Base-by-base conservation (phyloP, 2,888 invertebrate genomes). In the Zygothrica quintamaculata region DNA sequence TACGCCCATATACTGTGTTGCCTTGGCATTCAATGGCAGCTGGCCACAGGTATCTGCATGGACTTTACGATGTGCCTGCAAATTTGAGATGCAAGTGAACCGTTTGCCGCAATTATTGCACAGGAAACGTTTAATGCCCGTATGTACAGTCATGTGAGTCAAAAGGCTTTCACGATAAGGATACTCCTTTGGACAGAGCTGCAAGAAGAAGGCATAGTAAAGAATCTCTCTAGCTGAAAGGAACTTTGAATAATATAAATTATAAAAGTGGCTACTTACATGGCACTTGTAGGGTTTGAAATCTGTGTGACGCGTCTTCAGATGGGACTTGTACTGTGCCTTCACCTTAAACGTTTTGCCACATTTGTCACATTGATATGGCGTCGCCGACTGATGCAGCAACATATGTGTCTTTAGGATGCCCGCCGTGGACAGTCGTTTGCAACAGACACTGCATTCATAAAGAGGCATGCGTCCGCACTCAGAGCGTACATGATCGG, bases 61-160 rank as follows among this genome's bases (percentile, higher is more conserved):
- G 4, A 92, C 91, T 53, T 89, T 89, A n/a, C 91, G 90, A 85
- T 92, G 92, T 13, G 92, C 92, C 46, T 92, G 90, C 5, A 92
- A 86, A 82, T 92, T 92, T 0, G 92, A 92, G 48, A 92, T 90
- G 75, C 92, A 92, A 2, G 92, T 92, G 79, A 92, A 92, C 8
- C 92, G 89, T 59, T 90, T 90, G 33, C 92, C 92, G 69, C 92
- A 92, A 1, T 91, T 90, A 60, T 91, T 89, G 77, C 92, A 92
- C 16, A 91, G 79, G 72, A 92, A 92, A 2, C 92, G 92, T 59
- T 92, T 92, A 5, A 92, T 89, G 50, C 92, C 92, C 0, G 92
- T 92, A 65, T 92, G 92, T 3, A 92, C 80, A 1, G 92, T 91
- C 86, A 91, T 91, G 67, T 92, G 92, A 1, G 92, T 92, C 22